Evolutionary conservation across 2,797 vertebrate genomes (phyloP).

Genomic region (Danio tinwini): DNA sequence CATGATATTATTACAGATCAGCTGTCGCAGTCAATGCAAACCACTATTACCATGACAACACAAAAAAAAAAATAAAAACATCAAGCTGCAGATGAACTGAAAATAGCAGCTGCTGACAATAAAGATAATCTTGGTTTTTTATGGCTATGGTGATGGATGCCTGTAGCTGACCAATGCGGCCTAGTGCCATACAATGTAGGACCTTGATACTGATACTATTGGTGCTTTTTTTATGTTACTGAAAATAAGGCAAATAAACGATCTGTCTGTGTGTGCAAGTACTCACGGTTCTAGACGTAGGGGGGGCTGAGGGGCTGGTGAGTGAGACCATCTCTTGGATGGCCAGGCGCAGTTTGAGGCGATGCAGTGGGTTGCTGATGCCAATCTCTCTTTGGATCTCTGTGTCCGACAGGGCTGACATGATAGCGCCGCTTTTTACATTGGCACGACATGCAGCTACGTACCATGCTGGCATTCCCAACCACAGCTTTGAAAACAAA

Average conservation of each 20-base stretch:
- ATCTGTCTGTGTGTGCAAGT: slow-evolving; percentile 8
- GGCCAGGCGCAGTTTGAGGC: slow-evolving; percentile 93
- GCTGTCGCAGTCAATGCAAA: slow-evolving; percentile 42
- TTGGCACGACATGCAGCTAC: slow-evolving; percentile 97
- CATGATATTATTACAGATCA: background rate
- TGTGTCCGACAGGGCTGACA: slow-evolving; percentile 96
- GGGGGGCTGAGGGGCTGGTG: slow-evolving; percentile 95
- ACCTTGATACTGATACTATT: background rate
- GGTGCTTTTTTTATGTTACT: background rate
- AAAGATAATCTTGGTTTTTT: background rate
- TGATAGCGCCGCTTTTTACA: slow-evolving; percentile 97
- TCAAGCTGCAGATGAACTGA: slow-evolving; percentile 27
- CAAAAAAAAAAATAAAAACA: too few species aligned
- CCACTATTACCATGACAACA: slow-evolving; percentile 65
- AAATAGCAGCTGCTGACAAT: slow-evolving; percentile 23
- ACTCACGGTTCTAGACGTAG: slow-evolving; percentile 98
- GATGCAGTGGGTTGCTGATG: slow-evolving; percentile 96
- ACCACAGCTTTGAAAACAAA: slow-evolving; percentile 84
- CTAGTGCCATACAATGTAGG: background rate
- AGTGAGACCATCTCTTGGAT: slow-evolving; percentile 99
- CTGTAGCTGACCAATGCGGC: background rate
- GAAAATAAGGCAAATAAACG: slow-evolving; percentile 63
- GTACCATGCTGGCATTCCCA: slow-evolving; percentile 99
- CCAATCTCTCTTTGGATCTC: slow-evolving; percentile 98
- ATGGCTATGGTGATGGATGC: background rate